Percentiles rank a stretch among this genome's conserved stretches.
These are phyloP conservation scores for Hemicrepidius hirtus DNA, from an alignment of 2,888 invertebrate species.

Conservation along the genomic window DNA sequence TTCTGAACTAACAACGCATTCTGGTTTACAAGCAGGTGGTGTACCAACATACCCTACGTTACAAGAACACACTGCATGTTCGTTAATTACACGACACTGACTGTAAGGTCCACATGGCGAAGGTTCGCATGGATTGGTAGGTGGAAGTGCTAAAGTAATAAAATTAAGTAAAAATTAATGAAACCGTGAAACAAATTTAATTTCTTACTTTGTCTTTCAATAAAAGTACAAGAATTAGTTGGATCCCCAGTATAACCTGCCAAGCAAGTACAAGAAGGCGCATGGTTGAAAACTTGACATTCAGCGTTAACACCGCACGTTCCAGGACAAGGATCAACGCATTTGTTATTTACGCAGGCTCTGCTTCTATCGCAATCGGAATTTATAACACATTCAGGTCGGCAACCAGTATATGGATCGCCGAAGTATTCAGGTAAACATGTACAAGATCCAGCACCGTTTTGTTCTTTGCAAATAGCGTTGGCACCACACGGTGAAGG, in stretches of 20 bases:
- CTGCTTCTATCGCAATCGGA: constrained; percentile 78
- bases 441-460: constrained; percentile 79
- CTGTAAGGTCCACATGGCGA: constrained; percentile 82
- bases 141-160: constrained; percentile 57
- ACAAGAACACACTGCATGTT: constrained; percentile 79
- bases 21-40: constrained; percentile 79
- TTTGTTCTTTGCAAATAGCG: constrained; percentile 79
- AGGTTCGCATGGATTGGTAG: constrained; percentile 75
- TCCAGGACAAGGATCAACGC: constrained; percentile 76
- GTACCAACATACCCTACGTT: constrained; percentile 78
- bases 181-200: neutral
- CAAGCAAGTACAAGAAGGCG: constrained; percentile 79
- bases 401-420: constrained; percentile 79
- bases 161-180: neutral
- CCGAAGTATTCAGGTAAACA: constrained; percentile 80
- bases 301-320: constrained; percentile 77
- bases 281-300: constrained; percentile 79
- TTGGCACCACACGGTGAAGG: constrained; percentile 82
- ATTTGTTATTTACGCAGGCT: constrained; percentile 81
- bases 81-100: constrained; percentile 78
- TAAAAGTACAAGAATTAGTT: constrained; percentile 71
- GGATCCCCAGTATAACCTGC: constrained; percentile 78
- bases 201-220: constrained; percentile 53
- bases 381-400: constrained; percentile 81
- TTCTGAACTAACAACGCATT: constrained; percentile 80